Evolutionary conservation across 2,797 vertebrate species (phyloP).

Genomic region (Acanthopagrus latus): DNA sequence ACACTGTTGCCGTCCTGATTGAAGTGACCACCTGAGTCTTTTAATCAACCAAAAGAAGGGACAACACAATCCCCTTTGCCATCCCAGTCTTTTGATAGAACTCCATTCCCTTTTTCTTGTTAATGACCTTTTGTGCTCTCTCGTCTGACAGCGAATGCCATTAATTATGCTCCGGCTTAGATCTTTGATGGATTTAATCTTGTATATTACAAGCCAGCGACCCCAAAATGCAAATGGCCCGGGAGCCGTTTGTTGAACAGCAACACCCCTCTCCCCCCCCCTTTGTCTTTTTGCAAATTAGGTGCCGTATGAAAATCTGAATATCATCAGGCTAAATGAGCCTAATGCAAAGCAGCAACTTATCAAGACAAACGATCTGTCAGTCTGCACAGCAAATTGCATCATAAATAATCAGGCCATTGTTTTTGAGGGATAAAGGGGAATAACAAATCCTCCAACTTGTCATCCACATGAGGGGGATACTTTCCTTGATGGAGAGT

Average conservation of each 20-base stretch:
- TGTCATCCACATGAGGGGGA: constrained; percentile 77
- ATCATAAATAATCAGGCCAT: constrained; percentile 84
- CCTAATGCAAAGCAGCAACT: constrained; percentile 85
- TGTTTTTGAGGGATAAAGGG: constrained; percentile 83
- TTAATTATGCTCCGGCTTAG: constrained; percentile 84
- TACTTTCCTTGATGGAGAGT: constrained; percentile 79
- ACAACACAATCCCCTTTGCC: constrained; percentile 74
- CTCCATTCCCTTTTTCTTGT: constrained; percentile 60
- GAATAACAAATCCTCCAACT: constrained; percentile 82
- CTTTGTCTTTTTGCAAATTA: constrained; percentile 86
- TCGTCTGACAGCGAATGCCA: constrained; percentile 72
- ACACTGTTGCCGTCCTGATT: constrained; percentile 62
- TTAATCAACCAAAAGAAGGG: constrained; percentile 76
- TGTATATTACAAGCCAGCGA: constrained; percentile 84
- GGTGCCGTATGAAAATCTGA: constrained; percentile 83
- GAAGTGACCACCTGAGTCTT: constrained; percentile 76
- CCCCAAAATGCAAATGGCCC: constrained; percentile 85
- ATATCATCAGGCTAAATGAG: constrained; percentile 88
- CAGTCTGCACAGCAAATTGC: constrained; percentile 80
- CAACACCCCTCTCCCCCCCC: constrained; percentile 12
- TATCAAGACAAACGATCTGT: constrained; percentile 87
- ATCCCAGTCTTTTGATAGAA: constrained; percentile 67
- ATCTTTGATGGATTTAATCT: constrained; percentile 90
- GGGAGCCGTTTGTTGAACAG: constrained; percentile 64
- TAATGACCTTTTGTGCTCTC: constrained; percentile 75